These are phyloP conservation scores for Heliocidaris tuberculata DNA, from an alignment of 35 echinoderm and acorn worm genomes.

Conservation along the genomic window DNA sequence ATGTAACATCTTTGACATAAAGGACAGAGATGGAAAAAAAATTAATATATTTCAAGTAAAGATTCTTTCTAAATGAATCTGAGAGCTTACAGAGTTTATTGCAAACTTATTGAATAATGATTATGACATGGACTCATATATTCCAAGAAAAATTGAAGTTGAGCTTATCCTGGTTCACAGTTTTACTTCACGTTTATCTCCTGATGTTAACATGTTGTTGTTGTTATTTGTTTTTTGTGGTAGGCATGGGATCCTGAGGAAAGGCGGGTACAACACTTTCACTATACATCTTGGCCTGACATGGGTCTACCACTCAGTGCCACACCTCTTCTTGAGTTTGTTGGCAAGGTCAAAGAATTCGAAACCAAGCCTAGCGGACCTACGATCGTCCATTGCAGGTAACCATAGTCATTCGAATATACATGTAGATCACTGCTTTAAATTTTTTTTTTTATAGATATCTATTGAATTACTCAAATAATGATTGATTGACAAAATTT, in stretches of 20 bases:
- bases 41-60: too few relatives aligned
- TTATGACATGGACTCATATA: too few relatives aligned
- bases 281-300: slow-evolving; percentile 82
- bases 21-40: too few relatives aligned
- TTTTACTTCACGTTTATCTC: too few relatives aligned
- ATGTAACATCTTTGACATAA: too few relatives aligned
- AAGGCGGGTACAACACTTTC: slow-evolving; percentile 63
- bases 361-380: slow-evolving; percentile 15
- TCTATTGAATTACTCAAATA: neutral
- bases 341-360: slow-evolving; percentile 57
- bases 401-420: neutral
- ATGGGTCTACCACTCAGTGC: slow-evolving; percentile 70
- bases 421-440: neutral
- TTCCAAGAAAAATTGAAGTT: too few relatives aligned
- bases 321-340: slow-evolving; percentile 59
- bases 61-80: too few relatives aligned
- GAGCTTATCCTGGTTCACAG: too few relatives aligned
- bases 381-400: slow-evolving; percentile 78
- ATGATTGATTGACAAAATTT: neutral
- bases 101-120: too few relatives aligned
- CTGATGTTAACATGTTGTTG: too few relatives aligned
- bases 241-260: slow-evolving; percentile 39
- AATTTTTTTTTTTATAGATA: neutral
- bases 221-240: neutral
- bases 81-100: too few relatives aligned